These are phyloP conservation scores for Thamnophis sirtalis DNA, from an alignment of 2,113 vertebrate species.

Conservation along the genomic window DNA sequence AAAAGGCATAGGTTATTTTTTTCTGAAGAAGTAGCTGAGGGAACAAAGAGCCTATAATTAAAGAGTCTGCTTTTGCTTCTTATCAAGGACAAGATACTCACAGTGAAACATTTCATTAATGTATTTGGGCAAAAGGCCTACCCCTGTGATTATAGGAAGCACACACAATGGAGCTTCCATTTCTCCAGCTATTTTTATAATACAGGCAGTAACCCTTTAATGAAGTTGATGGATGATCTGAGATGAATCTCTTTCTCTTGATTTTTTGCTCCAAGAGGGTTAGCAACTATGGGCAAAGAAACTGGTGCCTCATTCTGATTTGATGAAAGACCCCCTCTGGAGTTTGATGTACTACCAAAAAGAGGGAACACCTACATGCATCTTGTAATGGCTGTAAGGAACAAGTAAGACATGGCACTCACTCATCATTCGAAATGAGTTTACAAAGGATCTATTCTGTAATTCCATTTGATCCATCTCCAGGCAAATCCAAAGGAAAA, in stretches of 20 bases:
- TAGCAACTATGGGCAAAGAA: not conserved
- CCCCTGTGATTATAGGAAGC: slow-evolving; percentile 14
- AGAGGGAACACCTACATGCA: not conserved
- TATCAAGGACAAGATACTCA: slow-evolving; percentile 19
- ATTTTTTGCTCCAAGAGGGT: not conserved
- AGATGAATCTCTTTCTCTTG: slow-evolving; percentile 16
- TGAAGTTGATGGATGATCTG: slow-evolving; percentile 17
- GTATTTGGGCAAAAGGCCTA: not conserved
- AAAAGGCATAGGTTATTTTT: slow-evolving; percentile 38
- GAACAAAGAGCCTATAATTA: slow-evolving; percentile 45
- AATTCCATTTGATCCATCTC: not conserved
- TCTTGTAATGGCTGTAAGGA: not conserved
- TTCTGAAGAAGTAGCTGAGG: slow-evolving; percentile 16
- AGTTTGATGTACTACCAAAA: not conserved
- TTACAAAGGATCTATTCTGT: not conserved
- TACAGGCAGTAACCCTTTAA: slow-evolving; percentile 27
- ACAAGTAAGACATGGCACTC: not conserved
- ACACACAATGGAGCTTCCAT: slow-evolving; percentile 30
- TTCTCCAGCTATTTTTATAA: slow-evolving; percentile 40
- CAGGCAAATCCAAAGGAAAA: not conserved
- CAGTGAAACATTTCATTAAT: slow-evolving; percentile 41
- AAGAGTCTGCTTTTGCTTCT: slow-evolving; percentile 38
- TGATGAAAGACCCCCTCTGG: not conserved
- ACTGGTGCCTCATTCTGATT: not conserved
- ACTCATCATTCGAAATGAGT: not conserved